These are phyloP conservation scores for Cepaea nemoralis DNA, from an alignment of 1,140 invertebrate species.

Conservation along the genomic window DNA sequence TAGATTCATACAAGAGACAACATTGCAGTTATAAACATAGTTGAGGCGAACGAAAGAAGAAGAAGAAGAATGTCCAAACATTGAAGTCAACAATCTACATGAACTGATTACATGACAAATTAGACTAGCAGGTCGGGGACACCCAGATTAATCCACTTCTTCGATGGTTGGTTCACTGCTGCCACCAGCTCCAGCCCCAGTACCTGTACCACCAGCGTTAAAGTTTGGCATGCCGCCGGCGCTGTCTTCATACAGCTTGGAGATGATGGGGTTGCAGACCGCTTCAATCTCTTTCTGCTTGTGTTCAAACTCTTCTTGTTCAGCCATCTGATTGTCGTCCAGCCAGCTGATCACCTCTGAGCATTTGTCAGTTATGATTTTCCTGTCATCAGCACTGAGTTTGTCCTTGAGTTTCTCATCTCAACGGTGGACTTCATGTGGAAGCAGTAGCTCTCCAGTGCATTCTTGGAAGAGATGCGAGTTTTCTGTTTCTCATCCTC, in stretches of 20 bases:
- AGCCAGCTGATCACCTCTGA: constrained; percentile 95
- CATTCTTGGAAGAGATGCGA: constrained; percentile 87
- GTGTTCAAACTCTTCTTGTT: constrained; percentile 70
- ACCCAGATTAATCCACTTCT: constrained; percentile 86
- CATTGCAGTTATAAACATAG: no score
- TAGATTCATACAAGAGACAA: no score
- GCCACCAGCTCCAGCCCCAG: constrained; percentile 43
- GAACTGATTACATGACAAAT: no score
- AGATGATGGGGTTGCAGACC: constrained; percentile 73
- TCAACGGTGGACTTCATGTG: constrained; percentile 90
- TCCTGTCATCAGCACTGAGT: constrained; percentile 87
- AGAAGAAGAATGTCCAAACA: no score
- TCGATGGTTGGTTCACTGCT: constrained; percentile 89
- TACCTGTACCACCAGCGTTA: constrained; percentile 50
- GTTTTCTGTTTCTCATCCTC: constrained; percentile 91
- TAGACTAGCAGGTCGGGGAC: no score
- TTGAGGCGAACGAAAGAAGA: no score
- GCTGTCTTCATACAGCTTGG: constrained; percentile 72
- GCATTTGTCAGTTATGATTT: constrained; percentile 89
- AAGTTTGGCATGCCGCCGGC: constrained; percentile 58
- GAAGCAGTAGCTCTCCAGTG: constrained; percentile 94
- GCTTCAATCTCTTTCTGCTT: constrained; percentile 71
- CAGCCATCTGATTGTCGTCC: constrained; percentile 85
- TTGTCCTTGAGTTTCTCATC: constrained; percentile 79
- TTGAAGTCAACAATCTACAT: no score